Conservation (phyloP, 2,888 invertebrate species). For the Thumatha senex region DNA sequence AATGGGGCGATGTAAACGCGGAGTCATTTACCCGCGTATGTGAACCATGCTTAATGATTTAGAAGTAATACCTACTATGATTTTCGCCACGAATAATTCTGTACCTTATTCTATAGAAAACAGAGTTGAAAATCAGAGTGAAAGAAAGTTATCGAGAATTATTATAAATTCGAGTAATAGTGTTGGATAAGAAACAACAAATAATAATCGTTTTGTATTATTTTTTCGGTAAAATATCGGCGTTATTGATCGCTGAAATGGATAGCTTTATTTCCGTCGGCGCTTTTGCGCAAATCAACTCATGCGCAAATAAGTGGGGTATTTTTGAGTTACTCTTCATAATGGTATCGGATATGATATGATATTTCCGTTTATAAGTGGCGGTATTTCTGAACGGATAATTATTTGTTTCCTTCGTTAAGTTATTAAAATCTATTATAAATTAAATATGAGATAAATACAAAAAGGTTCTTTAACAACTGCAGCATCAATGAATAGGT, state of each 20-base stretch:
- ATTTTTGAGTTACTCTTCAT: slow-evolving; percentile 50
- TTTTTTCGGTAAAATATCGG: slow-evolving; percentile 42
- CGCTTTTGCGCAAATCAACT: slow-evolving; percentile 67
- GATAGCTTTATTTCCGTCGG: slow-evolving; percentile 36
- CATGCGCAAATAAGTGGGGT: slow-evolving; percentile 66
- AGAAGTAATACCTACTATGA: slow-evolving; percentile 56
- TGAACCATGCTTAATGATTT: slow-evolving; percentile 78
- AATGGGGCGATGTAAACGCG: slow-evolving; percentile 76
- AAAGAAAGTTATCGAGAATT: slow-evolving; percentile 17
- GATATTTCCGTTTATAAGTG: slow-evolving; percentile 70
- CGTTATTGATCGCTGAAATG: slow-evolving; percentile 47
- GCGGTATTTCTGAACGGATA: slow-evolving; percentile 53
- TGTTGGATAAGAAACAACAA: slow-evolving; percentile 14
- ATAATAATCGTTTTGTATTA: slow-evolving; percentile 12
- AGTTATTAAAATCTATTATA: slow-evolving; percentile 14
- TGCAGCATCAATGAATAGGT: neutral
- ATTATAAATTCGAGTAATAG: slow-evolving; percentile 25
- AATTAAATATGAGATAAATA: neutral
- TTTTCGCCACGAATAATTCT: slow-evolving; percentile 1
- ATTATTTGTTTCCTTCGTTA: slow-evolving; percentile 59
- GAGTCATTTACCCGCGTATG: slow-evolving; percentile 62
- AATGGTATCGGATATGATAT: slow-evolving; percentile 65
- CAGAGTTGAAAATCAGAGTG: neutral
- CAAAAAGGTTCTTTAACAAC: neutral
- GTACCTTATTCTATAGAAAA: neutral